phyloP scores from a whole-genome alignment of 1,140 invertebrate genomes.

The Pentalonia nigronervosa region DNA sequence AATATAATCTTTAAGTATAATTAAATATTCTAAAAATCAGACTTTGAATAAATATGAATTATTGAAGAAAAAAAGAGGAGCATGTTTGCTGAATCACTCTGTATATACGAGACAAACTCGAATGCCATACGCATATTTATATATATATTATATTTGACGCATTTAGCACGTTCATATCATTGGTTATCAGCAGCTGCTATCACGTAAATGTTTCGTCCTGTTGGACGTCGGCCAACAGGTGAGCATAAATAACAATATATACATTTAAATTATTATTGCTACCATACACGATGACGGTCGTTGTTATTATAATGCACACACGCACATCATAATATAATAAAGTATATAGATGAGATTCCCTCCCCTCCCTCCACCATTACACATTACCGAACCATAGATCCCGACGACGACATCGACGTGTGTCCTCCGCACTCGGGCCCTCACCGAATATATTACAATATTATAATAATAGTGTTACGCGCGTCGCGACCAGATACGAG shows the following conservation, averaged over 20 bases:
- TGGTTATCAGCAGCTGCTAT: conserved; percentile 26
- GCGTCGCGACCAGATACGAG: neutral
- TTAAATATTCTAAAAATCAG: no score
- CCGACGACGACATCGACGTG: neutral
- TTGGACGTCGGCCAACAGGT: neutral
- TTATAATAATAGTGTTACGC: neutral
- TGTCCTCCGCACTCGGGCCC: neutral
- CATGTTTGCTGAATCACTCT: no score
- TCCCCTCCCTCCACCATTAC: no score
- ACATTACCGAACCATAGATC: neutral
- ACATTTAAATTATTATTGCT: neutral
- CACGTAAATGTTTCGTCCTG: neutral
- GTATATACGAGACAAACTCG: neutral
- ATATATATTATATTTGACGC: neutral
- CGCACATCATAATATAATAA: neutral
- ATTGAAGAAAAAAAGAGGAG: no score
- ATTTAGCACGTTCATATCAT: neutral
- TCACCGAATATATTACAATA: neutral
- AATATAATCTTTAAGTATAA: no score
- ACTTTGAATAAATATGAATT: no score
- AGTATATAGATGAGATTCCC: neutral
- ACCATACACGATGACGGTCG: no score
- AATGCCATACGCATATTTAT: neutral
- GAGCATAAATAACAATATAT: neutral
- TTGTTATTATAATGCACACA: neutral